Conservation (phyloP, 1,140 invertebrate genomes). For the Drosophila repletoides region DNA sequence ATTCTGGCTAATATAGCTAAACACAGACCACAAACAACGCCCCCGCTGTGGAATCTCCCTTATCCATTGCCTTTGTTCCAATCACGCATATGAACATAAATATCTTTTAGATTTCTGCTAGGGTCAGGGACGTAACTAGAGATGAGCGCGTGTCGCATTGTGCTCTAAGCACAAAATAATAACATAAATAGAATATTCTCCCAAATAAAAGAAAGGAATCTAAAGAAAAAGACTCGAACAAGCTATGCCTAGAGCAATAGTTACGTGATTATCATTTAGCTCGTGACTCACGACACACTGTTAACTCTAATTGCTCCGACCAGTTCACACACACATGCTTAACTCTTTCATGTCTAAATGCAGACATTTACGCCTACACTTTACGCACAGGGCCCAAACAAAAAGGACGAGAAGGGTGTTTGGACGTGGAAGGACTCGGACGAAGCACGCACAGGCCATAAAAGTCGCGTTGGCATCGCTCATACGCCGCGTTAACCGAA, state of each 20-base stretch:
- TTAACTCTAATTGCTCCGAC: no score
- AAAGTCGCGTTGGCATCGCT: constrained; percentile 67
- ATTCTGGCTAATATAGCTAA: background rate
- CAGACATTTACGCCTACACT: constrained; percentile 63
- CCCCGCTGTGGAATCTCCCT: background rate
- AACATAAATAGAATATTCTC: no score
- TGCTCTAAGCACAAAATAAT: no score
- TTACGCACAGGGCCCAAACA: constrained; percentile 35
- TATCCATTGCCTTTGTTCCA: constrained; percentile 31
- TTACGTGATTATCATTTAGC: no score
- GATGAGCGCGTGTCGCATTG: no score
- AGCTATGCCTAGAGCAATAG: no score
- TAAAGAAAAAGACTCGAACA: no score
- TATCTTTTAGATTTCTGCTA: constrained; percentile 21
- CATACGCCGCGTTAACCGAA: constrained; percentile 64
- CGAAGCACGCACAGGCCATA: constrained; percentile 65
- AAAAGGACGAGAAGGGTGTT: constrained; percentile 7
- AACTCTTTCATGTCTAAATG: constrained; percentile 64
- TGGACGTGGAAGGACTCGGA: constrained; percentile 1
- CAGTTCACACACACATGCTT: background rate
- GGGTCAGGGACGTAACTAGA: background rate
- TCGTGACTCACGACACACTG: no score
- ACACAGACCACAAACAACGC: constrained; percentile 2
- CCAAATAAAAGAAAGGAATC: no score
- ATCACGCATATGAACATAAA: constrained; percentile 52